Evolutionary conservation across 2,888 invertebrate genomes (phyloP), one percentile per base, ranked within the genome.

Genomic region (Aricia artaxerxes): DNA sequence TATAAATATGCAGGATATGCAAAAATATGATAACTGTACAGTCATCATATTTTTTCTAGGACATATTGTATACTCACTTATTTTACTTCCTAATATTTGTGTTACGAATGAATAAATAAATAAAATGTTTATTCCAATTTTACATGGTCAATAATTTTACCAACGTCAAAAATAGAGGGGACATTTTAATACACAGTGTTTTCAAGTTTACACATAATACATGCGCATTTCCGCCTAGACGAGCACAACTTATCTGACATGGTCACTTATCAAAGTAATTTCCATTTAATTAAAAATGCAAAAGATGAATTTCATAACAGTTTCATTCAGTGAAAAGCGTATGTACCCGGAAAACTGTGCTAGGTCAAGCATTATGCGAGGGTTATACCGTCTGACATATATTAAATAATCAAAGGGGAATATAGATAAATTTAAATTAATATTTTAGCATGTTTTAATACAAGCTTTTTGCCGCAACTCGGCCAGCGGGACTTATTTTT

Each of bases 291-390:
- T 64, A 24, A 64, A 64, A 64, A 64, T 64, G 0, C 2, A 64
- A 31, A 64, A 31, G 31, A 64, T 64, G 31, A 31, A 11, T 31
- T 9, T 64, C 11, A 64, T 31, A 64, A 64, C 61, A 24, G 61
- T 64, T 64, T 64, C 49, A 44, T 44, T 73, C 24, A 44, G 9
- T 49, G 40, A 44, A 24, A 5, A n/a, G 75, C 75, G 49, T 75
- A 49, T 75, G 31, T 75, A 35, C 24, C 53, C 24, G 75, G 75
- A 13, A 75, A 24, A 53, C 75, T 75, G 44, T 75, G 73, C 24
- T 75, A 75, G 73, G 73, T 75, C 75, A n/a, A 75, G 31, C 75
- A 53, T 75, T 49, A 11, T 31, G 31, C 31, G 11, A 24, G 64
- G 4, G 64, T 31, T 31, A 31, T 31, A 31, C 64, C 4, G 31